A percentile compares a stretch with the other conserved stretches of the same genome.
Evolutionary conservation across 2,888 invertebrate species (phyloP).

Genomic region (Pyrochroa serraticornis): DNA sequence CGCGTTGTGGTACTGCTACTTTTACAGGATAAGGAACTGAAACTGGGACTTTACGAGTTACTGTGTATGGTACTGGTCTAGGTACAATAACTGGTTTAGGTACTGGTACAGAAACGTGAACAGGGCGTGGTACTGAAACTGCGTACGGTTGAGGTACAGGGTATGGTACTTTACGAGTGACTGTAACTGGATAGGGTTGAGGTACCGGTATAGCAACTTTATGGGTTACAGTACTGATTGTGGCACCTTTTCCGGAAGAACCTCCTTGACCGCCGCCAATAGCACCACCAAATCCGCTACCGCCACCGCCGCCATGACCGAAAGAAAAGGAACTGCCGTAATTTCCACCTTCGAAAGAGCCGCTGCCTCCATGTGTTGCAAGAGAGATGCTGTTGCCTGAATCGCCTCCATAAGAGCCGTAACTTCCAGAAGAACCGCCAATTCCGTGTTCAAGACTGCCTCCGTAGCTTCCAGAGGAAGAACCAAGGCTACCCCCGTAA

Average conservation of each 20-base stretch:
- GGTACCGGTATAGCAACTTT: slow-evolving; percentile 52
- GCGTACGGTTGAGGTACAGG: slow-evolving; percentile 63
- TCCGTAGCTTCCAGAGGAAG: not conserved
- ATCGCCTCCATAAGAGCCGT: not conserved
- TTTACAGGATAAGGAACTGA: slow-evolving; percentile 58
- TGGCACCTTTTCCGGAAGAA: slow-evolving; percentile 39
- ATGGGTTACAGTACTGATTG: slow-evolving; percentile 49
- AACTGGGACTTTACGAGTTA: slow-evolving; percentile 53
- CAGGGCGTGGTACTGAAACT: slow-evolving; percentile 59
- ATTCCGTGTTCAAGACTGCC: not conserved
- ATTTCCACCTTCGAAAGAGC: slow-evolving; percentile 1
- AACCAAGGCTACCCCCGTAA: not conserved
- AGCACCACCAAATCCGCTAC: slow-evolving; percentile 34
- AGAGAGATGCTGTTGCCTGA: not conserved
- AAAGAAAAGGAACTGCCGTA: slow-evolving; percentile 24
- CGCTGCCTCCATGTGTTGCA: slow-evolving; percentile 1
- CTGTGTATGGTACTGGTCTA: slow-evolving; percentile 51
- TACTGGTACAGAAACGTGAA: slow-evolving; percentile 55
- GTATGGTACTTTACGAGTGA: slow-evolving; percentile 60
- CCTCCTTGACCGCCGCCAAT: slow-evolving; percentile 21
- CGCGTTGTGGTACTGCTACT: slow-evolving; percentile 38
- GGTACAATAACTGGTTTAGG: slow-evolving; percentile 51
- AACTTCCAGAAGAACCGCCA: not conserved
- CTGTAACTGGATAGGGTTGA: slow-evolving; percentile 53
- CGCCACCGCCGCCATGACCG: slow-evolving; percentile 31